Base-by-base conservation (phyloP, 64 coral and sea anemone species). In the Anthopleura sola region DNA sequence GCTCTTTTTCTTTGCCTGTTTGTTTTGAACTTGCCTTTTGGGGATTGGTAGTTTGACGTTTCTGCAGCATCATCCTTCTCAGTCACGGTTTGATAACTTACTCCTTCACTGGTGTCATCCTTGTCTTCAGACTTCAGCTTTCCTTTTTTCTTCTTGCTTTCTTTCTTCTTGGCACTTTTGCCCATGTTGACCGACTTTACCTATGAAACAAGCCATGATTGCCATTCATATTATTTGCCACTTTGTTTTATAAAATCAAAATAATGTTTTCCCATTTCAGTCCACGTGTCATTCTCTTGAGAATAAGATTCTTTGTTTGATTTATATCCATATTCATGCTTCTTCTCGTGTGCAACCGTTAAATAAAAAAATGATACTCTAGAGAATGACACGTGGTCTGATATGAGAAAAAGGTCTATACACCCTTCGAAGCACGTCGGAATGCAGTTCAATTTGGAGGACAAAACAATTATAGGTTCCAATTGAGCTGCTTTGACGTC, bases 1-100 rank as follows among this genome's bases (percentile, higher is more conserved):
- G 66, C 66, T 71, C 66, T 32, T 16, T 71, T 71, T 71, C 66
- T 33, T 34, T 71, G 66, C 2, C 66, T 71, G 29, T 29, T 71
- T 16, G 66, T 71, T 71, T 71, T 71, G 16, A 71, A 71, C 66
- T 71, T 71, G 66, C 66, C 66, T 34, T 71, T 71, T 32, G 66
- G n/a, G 14, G 29, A 16, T 32, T 71, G 66, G 11, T 32, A 16
- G 28, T 33, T 71, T 32, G 28, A 16, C 11, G 66, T 71, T 3
- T 71, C 31, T 28, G 4, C 0, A 0, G 26, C 5, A n/a, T 62
- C 58, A 26, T 62, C 8, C n/a, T n/a, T n/a, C 21, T 62, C 58
- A 26, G 21, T 26, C n/a, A 7, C 58, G 2, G 58, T 8, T 24
- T 23, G 58, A 26, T n/a, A 62, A 21, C 5, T 21, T 62, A 23